Base-by-base conservation (phyloP, 64 coral and sea anemone species). In the Montipora capricornis region DNA sequence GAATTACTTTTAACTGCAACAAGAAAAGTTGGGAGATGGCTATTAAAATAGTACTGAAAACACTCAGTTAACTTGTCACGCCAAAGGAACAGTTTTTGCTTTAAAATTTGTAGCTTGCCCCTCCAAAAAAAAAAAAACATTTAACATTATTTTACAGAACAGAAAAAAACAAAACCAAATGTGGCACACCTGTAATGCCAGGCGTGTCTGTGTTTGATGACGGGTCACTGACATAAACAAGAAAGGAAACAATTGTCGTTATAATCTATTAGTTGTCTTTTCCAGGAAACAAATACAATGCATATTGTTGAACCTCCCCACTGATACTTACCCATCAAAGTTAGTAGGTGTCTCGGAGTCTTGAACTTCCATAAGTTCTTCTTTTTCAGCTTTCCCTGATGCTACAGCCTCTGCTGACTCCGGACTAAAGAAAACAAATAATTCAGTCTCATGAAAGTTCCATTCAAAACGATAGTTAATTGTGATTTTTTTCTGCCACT, bases 341-440 rank as follows among this genome's bases (percentile, higher is more conserved):
- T 71, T 87, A 44, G 85, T 58, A 26, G 76, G n/a, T 26, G 83
- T 46, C 44, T 88, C 92, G 73, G 92, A 74, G 22, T 93, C 92
- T 59, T 76, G 17, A 8, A 88, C 85, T 20, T 93, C 92, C 92
- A 93, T 93, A 37, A 75, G 73, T 68, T 93, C 92, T 90, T 90
- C 89, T 73, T 74, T 51, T 12, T 93, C 92, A 26, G 49, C 92
- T 78, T 88, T 88, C 1, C 19, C 70, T 79, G 92, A 7, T 5
- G 10, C 26, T 20, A 76, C 12, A 44, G 24, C 77, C n/a, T 88
- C 84, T 10, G 60, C 84, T 59, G 52, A 24, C 52, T 88, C 92
- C 70, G 92, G 92, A 61, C 92, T 93, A 64, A 3, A 64, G 17
- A 81, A 45, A 47, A 49, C 17, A 22, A 70, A 20, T 49, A 67